These are phyloP conservation scores for Probosciger aterrimus DNA, from an alignment of 2,113 vertebrate genomes.

Conservation along the genomic window DNA sequence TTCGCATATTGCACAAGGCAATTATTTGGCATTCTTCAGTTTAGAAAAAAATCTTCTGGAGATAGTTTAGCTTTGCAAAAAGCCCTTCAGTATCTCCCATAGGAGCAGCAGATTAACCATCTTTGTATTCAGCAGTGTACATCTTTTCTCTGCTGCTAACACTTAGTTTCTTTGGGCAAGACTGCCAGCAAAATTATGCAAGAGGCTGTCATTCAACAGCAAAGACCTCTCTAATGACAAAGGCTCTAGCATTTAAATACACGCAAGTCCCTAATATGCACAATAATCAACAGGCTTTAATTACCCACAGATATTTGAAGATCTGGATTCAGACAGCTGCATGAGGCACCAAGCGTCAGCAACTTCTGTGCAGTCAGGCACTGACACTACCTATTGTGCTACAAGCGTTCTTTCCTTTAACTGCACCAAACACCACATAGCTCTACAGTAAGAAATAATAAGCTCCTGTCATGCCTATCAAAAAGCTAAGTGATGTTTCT, in stretches of 20 bases:
- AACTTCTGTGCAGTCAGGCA: rapidly evolving
- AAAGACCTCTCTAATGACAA: not conserved
- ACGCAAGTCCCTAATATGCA: rapidly evolving
- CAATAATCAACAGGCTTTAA: not conserved
- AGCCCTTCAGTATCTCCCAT: rapidly evolving
- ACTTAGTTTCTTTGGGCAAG: not conserved
- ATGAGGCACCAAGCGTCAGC: rapidly evolving
- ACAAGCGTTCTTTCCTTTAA: rapidly evolving
- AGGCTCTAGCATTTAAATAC: not conserved
- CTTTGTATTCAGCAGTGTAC: not conserved
- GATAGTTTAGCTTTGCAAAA: not conserved
- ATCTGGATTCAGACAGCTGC: not conserved
- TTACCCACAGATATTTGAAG: not conserved
- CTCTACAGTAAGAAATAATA: rapidly evolving
- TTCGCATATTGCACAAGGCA: not conserved
- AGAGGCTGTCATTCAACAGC: not conserved
- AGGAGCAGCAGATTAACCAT: not conserved
- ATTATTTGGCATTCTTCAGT: not conserved
- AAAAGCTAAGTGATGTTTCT: not conserved
- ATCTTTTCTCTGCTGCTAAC: not conserved
- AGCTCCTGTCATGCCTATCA: not conserved
- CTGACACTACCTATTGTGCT: not conserved
- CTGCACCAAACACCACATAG: rapidly evolving
- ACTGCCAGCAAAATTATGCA: not conserved
- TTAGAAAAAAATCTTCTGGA: not conserved